Evolutionary conservation across 23 tunicate genomes (phyloP).

Genomic region (Trididemnum nubilum): DNA sequence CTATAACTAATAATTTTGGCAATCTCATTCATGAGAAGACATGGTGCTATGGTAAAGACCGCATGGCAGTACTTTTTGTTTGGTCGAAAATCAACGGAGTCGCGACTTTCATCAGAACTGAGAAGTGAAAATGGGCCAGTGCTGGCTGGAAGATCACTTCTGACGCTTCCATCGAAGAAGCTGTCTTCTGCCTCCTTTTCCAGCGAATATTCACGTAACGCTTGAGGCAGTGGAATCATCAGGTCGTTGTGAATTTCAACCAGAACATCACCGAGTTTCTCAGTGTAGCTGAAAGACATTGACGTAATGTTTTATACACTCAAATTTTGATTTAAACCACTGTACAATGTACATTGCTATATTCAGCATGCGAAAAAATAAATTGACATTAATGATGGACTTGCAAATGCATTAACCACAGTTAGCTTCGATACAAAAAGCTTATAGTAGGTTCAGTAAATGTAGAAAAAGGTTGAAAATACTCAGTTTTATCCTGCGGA

Average conservation of each 20-base stretch:
- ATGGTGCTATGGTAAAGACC: no score
- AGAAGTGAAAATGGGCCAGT: constrained; percentile 58
- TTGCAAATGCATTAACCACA: no score
- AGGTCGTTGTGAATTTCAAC: constrained; percentile 63
- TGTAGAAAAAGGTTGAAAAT: no score
- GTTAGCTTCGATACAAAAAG: no score
- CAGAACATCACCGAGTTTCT: constrained; percentile 53
- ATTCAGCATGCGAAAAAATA: background rate
- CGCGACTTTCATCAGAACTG: constrained; percentile 55
- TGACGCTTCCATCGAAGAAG: constrained; percentile 14
- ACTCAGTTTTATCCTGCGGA: no score
- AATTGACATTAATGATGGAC: background rate
- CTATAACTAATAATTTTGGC: no score
- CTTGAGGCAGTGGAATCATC: constrained; percentile 62
- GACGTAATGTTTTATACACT: background rate
- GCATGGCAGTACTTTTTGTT: constrained; percentile 32
- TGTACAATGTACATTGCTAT: background rate
- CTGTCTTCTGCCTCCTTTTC: constrained; percentile 55
- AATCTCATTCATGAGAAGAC: no score
- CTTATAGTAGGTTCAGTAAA: no score
- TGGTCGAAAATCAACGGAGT: constrained; percentile 27
- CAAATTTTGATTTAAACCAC: background rate
- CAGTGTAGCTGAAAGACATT: constrained; percentile 38
- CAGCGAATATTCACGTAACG: constrained; percentile 30
- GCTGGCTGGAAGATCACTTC: constrained; percentile 30